A percentile compares a stretch with the other conserved stretches of the same genome.
These are phyloP conservation scores for Eristalis pertinax DNA, from an alignment of 2,888 invertebrate genomes.

Conservation along the genomic window DNA sequence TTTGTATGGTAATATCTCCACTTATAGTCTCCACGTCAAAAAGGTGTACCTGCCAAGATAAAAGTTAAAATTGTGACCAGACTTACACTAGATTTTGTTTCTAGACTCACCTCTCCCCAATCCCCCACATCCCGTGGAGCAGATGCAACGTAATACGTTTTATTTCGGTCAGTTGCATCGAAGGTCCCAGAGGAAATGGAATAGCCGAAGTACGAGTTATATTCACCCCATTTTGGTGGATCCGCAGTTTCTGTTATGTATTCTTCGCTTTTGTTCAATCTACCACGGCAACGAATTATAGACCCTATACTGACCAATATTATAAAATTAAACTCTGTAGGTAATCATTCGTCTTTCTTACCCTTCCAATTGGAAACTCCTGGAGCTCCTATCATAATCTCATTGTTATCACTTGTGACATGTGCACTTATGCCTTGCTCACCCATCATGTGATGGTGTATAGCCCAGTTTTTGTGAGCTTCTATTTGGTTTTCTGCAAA, in stretches of 20 bases:
- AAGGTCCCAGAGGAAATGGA: slow-evolving; percentile 80
- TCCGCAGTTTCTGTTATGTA: slow-evolving; percentile 77
- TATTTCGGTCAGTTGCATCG: slow-evolving; percentile 76
- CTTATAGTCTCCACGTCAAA: slow-evolving; percentile 76
- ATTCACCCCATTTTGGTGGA: slow-evolving; percentile 76
- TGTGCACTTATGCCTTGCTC: slow-evolving; percentile 81
- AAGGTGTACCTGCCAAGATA: slow-evolving; percentile 77
- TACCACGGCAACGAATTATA: slow-evolving; percentile 78
- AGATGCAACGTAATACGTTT: slow-evolving; percentile 79
- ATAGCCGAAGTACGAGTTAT: slow-evolving; percentile 81
- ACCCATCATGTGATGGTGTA: slow-evolving; percentile 78
- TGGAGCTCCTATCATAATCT: slow-evolving; percentile 81
- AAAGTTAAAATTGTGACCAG: not conserved
- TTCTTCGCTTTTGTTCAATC: slow-evolving; percentile 74
- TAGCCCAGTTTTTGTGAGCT: too few relatives aligned
- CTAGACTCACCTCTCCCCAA: slow-evolving; percentile 78
- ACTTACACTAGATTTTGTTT: not conserved
- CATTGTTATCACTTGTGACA: slow-evolving; percentile 79
- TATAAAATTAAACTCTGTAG: not conserved
- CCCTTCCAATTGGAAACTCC: slow-evolving; percentile 80
- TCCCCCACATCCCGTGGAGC: slow-evolving; percentile 81
- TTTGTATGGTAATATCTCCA: slow-evolving; percentile 75
- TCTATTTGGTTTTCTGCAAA: too few relatives aligned
- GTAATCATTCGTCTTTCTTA: not conserved
- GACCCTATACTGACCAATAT: slow-evolving; percentile 71